Evolutionary conservation across 2,797 vertebrate genomes (phyloP).

Genomic region (Crenuchus spilurus): DNA sequence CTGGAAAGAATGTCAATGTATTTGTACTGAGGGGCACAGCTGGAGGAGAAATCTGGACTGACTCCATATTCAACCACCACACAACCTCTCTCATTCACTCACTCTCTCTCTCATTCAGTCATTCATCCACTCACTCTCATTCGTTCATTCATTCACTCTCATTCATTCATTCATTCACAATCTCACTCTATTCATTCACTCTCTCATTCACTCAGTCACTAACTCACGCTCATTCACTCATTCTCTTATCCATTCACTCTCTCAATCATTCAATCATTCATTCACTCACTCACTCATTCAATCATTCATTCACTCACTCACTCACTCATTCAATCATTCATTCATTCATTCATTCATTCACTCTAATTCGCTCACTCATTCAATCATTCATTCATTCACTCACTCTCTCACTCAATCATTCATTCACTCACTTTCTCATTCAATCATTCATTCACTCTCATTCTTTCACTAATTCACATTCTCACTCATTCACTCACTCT

Average conservation of each 20-base stretch:
- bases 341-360: no score
- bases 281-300: no score
- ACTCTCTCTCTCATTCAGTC: background rate
- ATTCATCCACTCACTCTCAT: background rate
- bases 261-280: background rate
- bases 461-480: background rate
- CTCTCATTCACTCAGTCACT: no score
- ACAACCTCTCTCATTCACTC: background rate
- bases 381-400: no score
- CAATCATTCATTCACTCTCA: background rate
- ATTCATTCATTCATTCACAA: no score
- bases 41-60: conserved; percentile 66
- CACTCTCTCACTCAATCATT: background rate
- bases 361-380: no score
- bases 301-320: no score
- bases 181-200: no score
- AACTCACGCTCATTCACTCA: no score
- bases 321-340: no score
- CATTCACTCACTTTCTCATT: conserved; percentile 3
- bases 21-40: conserved; percentile 64
- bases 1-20: conserved; percentile 75
- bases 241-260: no score
- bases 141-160: no score
- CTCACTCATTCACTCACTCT: conserved; percentile 12
- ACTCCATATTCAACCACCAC: conserved; percentile 55